Percentiles rank a stretch among this genome's conserved stretches.
Evolutionary conservation across 1,140 invertebrate genomes (phyloP).

Genomic region (Babylonia areolata): DNA sequence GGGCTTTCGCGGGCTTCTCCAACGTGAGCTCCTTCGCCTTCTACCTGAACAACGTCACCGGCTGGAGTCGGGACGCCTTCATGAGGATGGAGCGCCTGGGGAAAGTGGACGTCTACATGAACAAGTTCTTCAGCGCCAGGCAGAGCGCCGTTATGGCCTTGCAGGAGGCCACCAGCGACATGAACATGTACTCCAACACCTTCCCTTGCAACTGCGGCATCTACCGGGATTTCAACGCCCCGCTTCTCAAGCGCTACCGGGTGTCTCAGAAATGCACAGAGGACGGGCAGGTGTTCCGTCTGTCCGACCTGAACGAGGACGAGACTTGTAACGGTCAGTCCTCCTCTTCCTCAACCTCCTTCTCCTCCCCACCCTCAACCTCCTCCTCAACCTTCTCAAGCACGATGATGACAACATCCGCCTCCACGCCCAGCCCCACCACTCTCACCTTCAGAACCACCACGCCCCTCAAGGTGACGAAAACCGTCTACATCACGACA

Average conservation of each 20-base stretch:
- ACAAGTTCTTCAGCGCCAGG: conserved; percentile 1
- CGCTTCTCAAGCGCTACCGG: not conserved
- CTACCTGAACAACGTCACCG: conserved; percentile 27
- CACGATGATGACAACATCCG: not conserved
- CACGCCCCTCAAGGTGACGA: not conserved
- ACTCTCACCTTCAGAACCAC: not conserved
- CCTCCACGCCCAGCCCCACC: not conserved
- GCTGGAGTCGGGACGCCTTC: conserved; percentile 7
- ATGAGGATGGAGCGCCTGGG: not conserved
- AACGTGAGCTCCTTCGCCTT: conserved; percentile 4
- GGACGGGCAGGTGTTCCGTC: not conserved
- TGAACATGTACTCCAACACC: conserved; percentile 31
- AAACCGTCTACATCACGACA: no score
- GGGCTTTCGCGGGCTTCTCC: conserved; percentile 13
- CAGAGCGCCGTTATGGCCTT: not conserved
- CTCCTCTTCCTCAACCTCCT: not conserved
- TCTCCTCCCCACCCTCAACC: not conserved
- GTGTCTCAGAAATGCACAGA: not conserved
- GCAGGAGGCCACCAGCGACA: not conserved
- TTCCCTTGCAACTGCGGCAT: conserved; percentile 16
- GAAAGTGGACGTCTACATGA: conserved; percentile 17
- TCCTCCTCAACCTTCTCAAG: not conserved
- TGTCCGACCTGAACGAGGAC: not conserved
- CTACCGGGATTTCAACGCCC: not conserved
- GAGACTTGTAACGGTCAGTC: not conserved